Evolutionary conservation across 2,888 invertebrate genomes (phyloP).

Genomic region (Synanthedon andrenaeformis): DNA sequence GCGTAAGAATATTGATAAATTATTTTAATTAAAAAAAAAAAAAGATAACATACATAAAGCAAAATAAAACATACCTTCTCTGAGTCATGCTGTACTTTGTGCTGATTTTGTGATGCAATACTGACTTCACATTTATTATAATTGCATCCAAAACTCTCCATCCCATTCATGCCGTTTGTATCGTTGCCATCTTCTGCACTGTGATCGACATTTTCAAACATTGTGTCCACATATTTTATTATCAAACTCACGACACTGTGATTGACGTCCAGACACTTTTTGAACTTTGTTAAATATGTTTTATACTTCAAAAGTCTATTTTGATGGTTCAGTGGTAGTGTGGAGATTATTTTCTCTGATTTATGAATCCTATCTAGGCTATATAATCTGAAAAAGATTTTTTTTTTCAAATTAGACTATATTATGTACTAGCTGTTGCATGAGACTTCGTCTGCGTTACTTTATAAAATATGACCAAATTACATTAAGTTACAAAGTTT

Average conservation of each 20-base stretch:
- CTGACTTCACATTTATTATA: slow-evolving; percentile 44
- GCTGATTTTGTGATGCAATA: slow-evolving; percentile 46
- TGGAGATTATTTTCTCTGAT: slow-evolving; percentile 80
- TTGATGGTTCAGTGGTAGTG: slow-evolving; percentile 81
- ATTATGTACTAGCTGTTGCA: no score
- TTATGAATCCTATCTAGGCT: slow-evolving; percentile 80
- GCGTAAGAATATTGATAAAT: no score
- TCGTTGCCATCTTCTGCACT: slow-evolving; percentile 21
- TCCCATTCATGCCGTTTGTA: slow-evolving; percentile 33
- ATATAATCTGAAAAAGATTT: slow-evolving; percentile 72
- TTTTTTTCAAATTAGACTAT: no score
- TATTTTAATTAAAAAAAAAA: no score
- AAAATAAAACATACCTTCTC: slow-evolving; percentile 39
- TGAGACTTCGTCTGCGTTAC: no score
- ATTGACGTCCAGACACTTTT: slow-evolving; percentile 83
- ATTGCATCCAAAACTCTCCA: slow-evolving; percentile 48
- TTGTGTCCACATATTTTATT: slow-evolving; percentile 81
- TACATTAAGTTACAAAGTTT: no score
- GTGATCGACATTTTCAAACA: slow-evolving; percentile 82
- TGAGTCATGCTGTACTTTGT: slow-evolving; percentile 62
- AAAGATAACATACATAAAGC: no score
- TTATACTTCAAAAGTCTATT: slow-evolving; percentile 80
- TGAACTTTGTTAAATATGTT: slow-evolving; percentile 79
- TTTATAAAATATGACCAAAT: no score
- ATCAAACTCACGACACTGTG: slow-evolving; percentile 76